Conservation (phyloP, 1,140 invertebrate species). For the Magallana angulata region DNA sequence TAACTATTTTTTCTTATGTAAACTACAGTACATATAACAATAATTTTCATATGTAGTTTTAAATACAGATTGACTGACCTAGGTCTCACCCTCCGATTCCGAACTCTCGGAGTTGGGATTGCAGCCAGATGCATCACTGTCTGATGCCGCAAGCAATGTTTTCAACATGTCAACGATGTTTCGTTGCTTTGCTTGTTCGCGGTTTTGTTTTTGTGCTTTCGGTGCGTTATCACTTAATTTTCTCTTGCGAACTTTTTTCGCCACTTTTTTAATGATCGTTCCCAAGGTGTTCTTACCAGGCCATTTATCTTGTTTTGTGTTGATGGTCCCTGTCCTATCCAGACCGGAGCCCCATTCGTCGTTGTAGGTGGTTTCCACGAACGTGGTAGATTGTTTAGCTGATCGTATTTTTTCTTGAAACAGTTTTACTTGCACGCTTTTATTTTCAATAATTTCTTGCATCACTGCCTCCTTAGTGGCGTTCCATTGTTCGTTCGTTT, state of each 20-base stretch:
- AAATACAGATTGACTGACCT: too few relatives aligned
- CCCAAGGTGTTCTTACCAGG: background rate
- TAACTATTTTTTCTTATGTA: too few relatives aligned
- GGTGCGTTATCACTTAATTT: background rate
- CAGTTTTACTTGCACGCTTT: background rate
- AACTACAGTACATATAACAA: too few relatives aligned
- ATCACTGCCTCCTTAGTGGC: background rate
- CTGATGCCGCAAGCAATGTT: background rate
- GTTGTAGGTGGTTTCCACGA: constrained; percentile 13
- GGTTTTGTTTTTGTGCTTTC: background rate
- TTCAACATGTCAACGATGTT: background rate
- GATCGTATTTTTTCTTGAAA: background rate
- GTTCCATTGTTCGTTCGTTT: background rate
- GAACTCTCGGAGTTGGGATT: background rate
- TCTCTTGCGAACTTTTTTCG: constrained; percentile 3
- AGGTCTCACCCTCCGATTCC: too few relatives aligned
- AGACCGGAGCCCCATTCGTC: background rate
- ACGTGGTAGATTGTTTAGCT: background rate
- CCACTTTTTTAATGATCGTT: background rate
- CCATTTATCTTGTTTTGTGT: background rate
- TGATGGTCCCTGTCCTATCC: background rate
- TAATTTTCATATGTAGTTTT: too few relatives aligned
- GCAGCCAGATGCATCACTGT: background rate
- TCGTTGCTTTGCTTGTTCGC: background rate
- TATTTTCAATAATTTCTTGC: constrained; percentile 5